Evolutionary conservation across 2,113 vertebrate genomes (phyloP), one percentile per base, ranked within the genome.

Genomic region (Labeo rohita): DNA sequence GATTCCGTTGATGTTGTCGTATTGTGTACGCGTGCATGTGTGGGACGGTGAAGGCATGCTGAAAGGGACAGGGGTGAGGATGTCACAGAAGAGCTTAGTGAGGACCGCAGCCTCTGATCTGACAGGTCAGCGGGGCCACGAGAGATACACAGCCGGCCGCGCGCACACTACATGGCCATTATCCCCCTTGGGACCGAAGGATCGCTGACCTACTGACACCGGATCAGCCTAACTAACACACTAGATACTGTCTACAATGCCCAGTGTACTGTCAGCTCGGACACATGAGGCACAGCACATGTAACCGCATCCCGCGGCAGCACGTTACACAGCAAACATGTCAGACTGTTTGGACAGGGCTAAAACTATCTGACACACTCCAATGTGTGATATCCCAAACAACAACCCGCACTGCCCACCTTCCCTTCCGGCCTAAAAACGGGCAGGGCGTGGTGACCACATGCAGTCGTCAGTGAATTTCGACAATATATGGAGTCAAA

Each of bases 21-120:
- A 88, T 36, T 76, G 79, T 87, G 87, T 84, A 83, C 88, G 87
- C 89, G 90, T 91, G 80, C 88, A 70, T 80, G 75, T 84, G 81
- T 80, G 66, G 76, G 77, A 89, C 89, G 86, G 87, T 92, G 93
- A 77, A 95, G 90, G 75, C 90, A 89, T 89, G 90, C 89, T 94
- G 93, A 94, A 92, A 94, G 93, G 86, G 93, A 93, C 93, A 95
- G 91, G 90, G 91, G 92, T 94, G 90, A 89, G 90, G 91, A 92
- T 94, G 93, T 94, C 93, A 91, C 92, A 81, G 90, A 76, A 10
- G 88, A 89, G 88, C 85, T 88, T 85, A 87, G 82, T 83, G 61
- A 85, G 70, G 61, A 78, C 75, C 72, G 54, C 39, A 85, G 75
- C 43, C 73, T 84, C 52, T 88, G 87, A 90, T 88, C 90, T 92